phyloP scores from a whole-genome alignment of 2,888 invertebrate genomes.

The Dolichopus griseipennis region DNA sequence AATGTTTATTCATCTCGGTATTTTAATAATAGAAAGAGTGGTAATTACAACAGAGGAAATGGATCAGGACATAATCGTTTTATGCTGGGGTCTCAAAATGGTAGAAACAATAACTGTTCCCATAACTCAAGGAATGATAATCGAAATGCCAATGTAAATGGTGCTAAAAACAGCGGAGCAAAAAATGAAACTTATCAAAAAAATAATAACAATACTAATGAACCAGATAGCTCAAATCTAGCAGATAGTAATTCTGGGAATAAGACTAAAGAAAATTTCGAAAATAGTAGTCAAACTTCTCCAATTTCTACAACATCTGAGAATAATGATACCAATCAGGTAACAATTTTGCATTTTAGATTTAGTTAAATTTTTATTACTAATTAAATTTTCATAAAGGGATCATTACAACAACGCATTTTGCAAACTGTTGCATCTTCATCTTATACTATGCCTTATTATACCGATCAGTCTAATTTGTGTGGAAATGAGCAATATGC shows the following conservation, averaged over 20 bases:
- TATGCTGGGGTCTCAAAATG: constrained; percentile 10
- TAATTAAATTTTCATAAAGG: too few relatives aligned
- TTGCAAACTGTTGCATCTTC: too few relatives aligned
- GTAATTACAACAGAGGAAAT: constrained; percentile 21
- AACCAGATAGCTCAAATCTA: constrained; percentile 13
- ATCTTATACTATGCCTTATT: background rate
- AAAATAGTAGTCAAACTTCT: constrained; percentile 25
- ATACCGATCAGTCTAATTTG: background rate
- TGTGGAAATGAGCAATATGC: background rate
- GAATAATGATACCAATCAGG: constrained; percentile 19
- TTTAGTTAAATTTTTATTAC: background rate
- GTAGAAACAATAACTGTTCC: constrained; percentile 9
- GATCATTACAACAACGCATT: background rate
- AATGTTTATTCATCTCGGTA: constrained; percentile 29
- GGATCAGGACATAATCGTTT: constrained; percentile 16
- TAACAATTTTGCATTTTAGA: constrained; percentile 5
- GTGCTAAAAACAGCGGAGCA: background rate
- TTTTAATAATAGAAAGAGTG: constrained; percentile 28
- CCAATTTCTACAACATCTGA: constrained; percentile 21
- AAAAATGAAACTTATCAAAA: constrained; percentile 13
- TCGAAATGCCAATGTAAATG: constrained; percentile 8
- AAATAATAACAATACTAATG: constrained; percentile 7
- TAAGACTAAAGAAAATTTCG: constrained; percentile 12
- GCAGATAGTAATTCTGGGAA: constrained; percentile 11
- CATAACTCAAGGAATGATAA: constrained; percentile 16